Evolutionary conservation across 2,113 vertebrate genomes (phyloP).

Genomic region (Pteronura brasiliensis): DNA sequence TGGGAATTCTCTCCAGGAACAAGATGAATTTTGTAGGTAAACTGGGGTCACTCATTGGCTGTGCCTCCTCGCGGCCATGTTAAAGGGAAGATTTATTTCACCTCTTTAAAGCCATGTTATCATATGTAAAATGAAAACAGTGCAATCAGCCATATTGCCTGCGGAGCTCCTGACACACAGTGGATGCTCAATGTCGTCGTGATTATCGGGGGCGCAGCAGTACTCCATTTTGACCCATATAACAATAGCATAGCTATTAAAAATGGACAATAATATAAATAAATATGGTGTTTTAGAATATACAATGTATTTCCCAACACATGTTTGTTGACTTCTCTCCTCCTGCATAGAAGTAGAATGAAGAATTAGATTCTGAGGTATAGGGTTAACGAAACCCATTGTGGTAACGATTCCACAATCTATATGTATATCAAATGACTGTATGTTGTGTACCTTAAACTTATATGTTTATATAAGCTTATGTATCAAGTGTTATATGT

Average conservation of each 20-base stretch:
- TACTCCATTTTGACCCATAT: not conserved
- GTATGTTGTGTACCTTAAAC: not conserved
- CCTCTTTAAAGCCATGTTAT: not conserved
- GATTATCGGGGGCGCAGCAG: accelerated
- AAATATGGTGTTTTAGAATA: not conserved
- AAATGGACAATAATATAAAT: not conserved
- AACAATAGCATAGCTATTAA: not conserved
- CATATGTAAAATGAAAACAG: not conserved
- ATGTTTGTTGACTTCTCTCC: not conserved
- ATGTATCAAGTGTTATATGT: not conserved
- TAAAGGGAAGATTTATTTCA: not conserved
- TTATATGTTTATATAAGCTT: not conserved
- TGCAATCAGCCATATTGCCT: not conserved
- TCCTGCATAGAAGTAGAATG: not conserved
- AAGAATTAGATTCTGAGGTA: not conserved
- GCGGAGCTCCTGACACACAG: no score
- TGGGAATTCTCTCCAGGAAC: not conserved
- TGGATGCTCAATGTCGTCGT: accelerated
- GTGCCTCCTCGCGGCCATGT: accelerated
- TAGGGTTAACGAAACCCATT: not conserved
- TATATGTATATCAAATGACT: not conserved
- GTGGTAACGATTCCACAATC: not conserved
- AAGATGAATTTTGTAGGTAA: not conserved
- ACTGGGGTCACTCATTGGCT: not conserved
- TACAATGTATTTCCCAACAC: not conserved